A percentile compares a stretch with the other conserved stretches of the same genome.
phyloP scores from a whole-genome alignment of 1,140 invertebrate species.

The Leptestheria dahalacensis region DNA sequence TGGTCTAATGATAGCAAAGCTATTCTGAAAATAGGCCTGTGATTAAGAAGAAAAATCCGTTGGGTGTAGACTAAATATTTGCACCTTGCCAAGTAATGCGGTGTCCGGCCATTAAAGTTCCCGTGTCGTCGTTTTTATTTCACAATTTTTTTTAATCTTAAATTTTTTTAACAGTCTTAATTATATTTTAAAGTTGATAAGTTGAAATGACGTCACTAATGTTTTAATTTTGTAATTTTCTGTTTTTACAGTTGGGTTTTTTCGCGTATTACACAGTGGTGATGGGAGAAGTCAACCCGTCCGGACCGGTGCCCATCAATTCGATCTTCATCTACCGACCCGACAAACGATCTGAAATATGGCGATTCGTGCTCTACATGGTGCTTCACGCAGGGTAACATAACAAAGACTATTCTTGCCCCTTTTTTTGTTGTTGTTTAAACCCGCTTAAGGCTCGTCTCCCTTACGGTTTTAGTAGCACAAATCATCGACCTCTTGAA shows the following conservation, averaged over 20 bases:
- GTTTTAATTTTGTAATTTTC: slow-evolving; percentile 8
- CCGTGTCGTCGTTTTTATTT: no score
- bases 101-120: no score
- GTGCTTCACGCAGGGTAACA: slow-evolving; percentile 82
- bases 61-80: not conserved
- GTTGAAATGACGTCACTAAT: no score
- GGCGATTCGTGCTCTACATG: slow-evolving; percentile 90
- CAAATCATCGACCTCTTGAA: no score
- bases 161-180: no score
- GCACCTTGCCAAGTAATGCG: no score
- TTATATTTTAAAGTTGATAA: no score
- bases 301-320: slow-evolving; percentile 79
- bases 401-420: not conserved
- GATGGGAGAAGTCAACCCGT: slow-evolving; percentile 62
- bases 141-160: no score
- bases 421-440: not conserved
- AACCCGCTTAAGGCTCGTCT: no score
- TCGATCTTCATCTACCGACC: slow-evolving; percentile 86
- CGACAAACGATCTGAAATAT: slow-evolving; percentile 75
- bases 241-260: slow-evolving; percentile 61
- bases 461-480: no score
- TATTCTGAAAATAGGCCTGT: not conserved
- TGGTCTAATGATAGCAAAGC: no score
- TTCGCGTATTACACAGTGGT: slow-evolving; percentile 79
- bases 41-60: not conserved